Evolutionary conservation across 2,113 vertebrate genomes (phyloP).

Genomic region (Coptodon rendalli): DNA sequence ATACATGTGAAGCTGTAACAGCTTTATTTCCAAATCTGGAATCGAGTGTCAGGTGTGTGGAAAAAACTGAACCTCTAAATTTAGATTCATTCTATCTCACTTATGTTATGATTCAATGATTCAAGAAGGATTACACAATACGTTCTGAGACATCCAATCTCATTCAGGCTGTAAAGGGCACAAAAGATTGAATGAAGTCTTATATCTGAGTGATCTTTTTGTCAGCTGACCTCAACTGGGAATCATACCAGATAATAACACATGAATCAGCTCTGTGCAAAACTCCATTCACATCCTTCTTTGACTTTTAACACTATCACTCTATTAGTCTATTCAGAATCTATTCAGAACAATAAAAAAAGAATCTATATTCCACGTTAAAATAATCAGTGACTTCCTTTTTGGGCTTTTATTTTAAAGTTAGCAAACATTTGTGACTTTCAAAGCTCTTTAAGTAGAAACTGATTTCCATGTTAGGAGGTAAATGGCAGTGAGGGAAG

Average conservation of each 20-base stretch:
- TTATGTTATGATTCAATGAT: not conserved
- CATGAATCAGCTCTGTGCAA: not conserved
- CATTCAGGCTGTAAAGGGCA: not conserved
- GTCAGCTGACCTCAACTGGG: not conserved
- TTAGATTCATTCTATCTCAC: not conserved
- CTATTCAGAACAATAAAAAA: not conserved
- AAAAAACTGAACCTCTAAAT: not conserved
- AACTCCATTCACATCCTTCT: not conserved
- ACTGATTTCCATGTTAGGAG: not conserved
- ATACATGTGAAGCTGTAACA: not conserved
- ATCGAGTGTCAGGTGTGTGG: not conserved
- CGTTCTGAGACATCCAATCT: not conserved
- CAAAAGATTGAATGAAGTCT: not conserved
- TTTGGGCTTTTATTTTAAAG: not conserved
- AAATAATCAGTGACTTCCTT: not conserved
- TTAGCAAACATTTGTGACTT: not conserved
- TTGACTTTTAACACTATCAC: not conserved
- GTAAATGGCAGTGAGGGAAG: not conserved
- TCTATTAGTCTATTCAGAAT: not conserved
- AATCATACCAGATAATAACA: not conserved
- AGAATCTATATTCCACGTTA: rapidly evolving
- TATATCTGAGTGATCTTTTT: not conserved
- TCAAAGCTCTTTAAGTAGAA: not conserved
- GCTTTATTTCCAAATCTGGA: not conserved
- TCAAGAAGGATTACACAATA: not conserved